Base-by-base conservation (phyloP, 2,888 invertebrate genomes). In the Lapara coniferarum region DNA sequence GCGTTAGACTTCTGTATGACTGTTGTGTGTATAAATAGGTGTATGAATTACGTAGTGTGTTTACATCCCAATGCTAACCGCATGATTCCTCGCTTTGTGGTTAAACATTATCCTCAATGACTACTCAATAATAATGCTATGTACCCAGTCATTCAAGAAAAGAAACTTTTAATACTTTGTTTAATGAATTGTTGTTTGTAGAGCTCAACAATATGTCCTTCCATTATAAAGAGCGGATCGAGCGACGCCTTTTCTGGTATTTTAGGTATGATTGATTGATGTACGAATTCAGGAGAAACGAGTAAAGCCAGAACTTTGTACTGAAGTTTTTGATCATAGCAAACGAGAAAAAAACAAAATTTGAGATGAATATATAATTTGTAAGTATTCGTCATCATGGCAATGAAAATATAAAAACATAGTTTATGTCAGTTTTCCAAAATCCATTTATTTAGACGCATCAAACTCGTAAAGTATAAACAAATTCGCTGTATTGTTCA, bases 221-320 rank as follows among this genome's bases (percentile, higher is more conserved):
- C 10, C 3, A 10, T 63, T 46, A 46, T 46, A 16, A 63, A 46
- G 16, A 16, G 63, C 63, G 10, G 19, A 49, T 49, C 19, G 25
- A 12, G 30, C 46, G 63, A 49, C 16, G 46, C 49, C 49, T 63
- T 63, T 46, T 63, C 46, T 59, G 44, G 16, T 46, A 19, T 46
- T 59, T 59, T 12, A 49, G 46, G 63, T 16, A 3, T 63, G 63
- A 59, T 59, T 46, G 46, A 63, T 55, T 55, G 55, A 55, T 55
- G 19, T 19, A 10, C 55, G 19, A 19, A 19, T 12, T 46, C 12
- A 16, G 5, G n/a, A 16, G 16, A 44, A 46, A 19, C 1, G 44
- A 44, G 16, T 12, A 49, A 55, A 19, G 49, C 13, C 46, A 19
- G 49, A 13, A 63, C 7, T 49, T 16, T 19, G 14, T 57, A 25